phyloP scores from a whole-genome alignment of 2,888 invertebrate species.

The Bedellia somnulentella region DNA sequence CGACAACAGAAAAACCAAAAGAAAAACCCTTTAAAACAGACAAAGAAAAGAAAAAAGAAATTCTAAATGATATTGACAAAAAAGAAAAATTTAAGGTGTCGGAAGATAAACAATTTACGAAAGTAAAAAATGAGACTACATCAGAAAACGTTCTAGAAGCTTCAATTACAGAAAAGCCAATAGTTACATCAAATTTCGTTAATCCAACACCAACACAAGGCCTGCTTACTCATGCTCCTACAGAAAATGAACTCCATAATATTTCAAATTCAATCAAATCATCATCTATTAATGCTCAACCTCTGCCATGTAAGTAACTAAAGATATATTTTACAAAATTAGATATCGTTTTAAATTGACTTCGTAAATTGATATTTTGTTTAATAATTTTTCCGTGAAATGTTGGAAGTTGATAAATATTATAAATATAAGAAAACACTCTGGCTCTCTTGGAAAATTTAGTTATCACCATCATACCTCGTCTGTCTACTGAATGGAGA shows the following conservation, averaged over 20 bases:
- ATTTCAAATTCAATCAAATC: slow-evolving; percentile 20
- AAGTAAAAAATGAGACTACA: slow-evolving; percentile 22
- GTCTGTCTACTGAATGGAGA: too few species aligned
- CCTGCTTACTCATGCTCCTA: slow-evolving; percentile 20
- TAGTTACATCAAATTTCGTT: slow-evolving; percentile 16
- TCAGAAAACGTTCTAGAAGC: slow-evolving; percentile 29
- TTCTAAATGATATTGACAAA: slow-evolving; percentile 27
- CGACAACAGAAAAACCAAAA: slow-evolving; percentile 6
- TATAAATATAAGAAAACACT: too few species aligned
- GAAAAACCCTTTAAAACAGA: slow-evolving; percentile 25
- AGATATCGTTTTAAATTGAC: too few species aligned
- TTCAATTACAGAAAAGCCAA: slow-evolving; percentile 23
- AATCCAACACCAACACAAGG: slow-evolving; percentile 41
- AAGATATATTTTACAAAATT: too few species aligned
- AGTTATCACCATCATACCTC: too few species aligned
- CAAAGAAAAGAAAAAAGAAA: slow-evolving; percentile 40
- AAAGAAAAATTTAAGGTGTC: slow-evolving; percentile 23
- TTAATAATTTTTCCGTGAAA: too few species aligned
- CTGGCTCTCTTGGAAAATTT: too few species aligned
- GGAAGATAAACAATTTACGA: slow-evolving; percentile 24
- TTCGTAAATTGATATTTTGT: too few species aligned
- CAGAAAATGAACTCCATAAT: slow-evolving; percentile 14
- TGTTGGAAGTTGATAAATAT: too few species aligned
- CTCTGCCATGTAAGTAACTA: slow-evolving; percentile 31
- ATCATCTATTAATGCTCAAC: slow-evolving; percentile 33